Evolutionary conservation across 2,888 invertebrate genomes (phyloP), one percentile per base, ranked within the genome.

Genomic region (Eurytoma adleriae): DNA sequence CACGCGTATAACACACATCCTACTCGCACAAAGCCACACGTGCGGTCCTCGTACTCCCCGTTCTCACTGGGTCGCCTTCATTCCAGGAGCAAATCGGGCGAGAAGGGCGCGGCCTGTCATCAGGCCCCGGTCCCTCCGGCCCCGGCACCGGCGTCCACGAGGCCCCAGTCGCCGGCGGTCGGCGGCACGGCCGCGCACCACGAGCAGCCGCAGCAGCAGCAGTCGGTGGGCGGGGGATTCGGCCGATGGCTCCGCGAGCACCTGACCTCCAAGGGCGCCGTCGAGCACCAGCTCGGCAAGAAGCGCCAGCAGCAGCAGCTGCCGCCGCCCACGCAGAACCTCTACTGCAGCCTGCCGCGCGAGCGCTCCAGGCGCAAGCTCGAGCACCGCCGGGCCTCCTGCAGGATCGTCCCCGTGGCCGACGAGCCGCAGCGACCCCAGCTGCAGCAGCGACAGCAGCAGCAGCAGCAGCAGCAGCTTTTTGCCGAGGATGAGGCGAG

Each of bases 221-320:
- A 3, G 78, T 40, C 40, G 40, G 4, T 40, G 40, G 40, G 86
- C 57, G 86, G 89, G 27, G 88, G 89, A 68, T 88, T 90, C 69
- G 90, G 89, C 14, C 90, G 89, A 83, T 90, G 90, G 90, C 75
- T 90, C n/a, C 86, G 90, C 7, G 90, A 90, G 24, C 90, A 90
- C 84, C 83, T 90, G 59, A 84, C 16, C 52, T 69, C 64, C 68
- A 87, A 85, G 66, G 78, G 74, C 68, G 83, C 71, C 68, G 56
- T 18, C 52, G 61, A 59, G 76, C 14, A n/a, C 40, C 12, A 12
- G n/a, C 5, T 12, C 48, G 12, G 10, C 18, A 64, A 64, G 62
- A 13, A 48, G 85, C 78, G 74, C 67, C 7, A 82, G 62, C 64
- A 79, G 1, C 79, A 68, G 48, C 40, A 50, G 50, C 68, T 62